Evolutionary conservation across 2,888 invertebrate species (phyloP), one percentile per base, ranked within the genome.

Genomic region (Macrosiphum euphorbiae): DNA sequence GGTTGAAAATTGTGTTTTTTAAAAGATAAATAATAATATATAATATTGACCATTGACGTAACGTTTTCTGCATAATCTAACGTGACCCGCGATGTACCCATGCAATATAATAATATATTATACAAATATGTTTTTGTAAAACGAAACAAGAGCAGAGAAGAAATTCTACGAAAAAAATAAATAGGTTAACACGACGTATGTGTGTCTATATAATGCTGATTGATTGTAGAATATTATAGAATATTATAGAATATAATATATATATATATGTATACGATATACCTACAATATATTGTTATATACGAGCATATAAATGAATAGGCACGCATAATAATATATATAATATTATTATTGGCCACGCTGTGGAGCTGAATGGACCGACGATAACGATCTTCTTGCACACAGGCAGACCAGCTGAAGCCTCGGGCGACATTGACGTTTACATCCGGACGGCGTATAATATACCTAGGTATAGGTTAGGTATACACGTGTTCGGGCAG

Each of bases 61-160:
- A 91, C 90, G 84, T 52, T 92, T 86, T 86, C 58, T 86, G 91
- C 85, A 67, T 87, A 92, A 92, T 92, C 61, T 67, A 92, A 87
- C 87, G 88, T 88, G 88, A 88, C 67, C 88, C 41, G 92, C 35
- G 11, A 26, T 52, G 44, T 26, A 35, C 8, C 13, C 24, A 11
- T 67, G 50, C 26, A 90, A 67, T n/a, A 52, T n/a, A 52, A 16
- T 52, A 52, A 11, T 50, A 50, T 50, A 50, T 50, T 55, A 86
- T 67, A 35, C 35, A 35, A 78, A 78, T 90, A 78, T 90, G 78
- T 78, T 78, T 78, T 52, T 50, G 50, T 90, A 13, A n/a, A 26
- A 52, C 44, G 44, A 44, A 44, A 24, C 85, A 20, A 55, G 58
- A 44, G 47, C 88, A 55, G 28, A 41, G 61, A 92, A 26, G 28